Conservation (phyloP, 2,888 invertebrate species). For the Thereva nobilitata region DNA sequence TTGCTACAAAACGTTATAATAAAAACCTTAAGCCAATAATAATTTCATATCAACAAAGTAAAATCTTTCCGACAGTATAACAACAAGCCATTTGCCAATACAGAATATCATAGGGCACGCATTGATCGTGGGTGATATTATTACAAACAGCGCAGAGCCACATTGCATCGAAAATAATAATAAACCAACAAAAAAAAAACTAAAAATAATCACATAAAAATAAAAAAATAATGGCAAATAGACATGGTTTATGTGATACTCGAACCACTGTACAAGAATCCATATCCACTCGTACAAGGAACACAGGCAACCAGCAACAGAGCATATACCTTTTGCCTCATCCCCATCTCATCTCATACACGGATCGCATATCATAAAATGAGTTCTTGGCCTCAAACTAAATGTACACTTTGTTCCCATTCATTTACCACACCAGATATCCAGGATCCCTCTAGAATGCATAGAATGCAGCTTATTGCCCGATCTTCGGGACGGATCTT, state of each 20-base stretch:
- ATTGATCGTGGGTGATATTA: conserved; percentile 32
- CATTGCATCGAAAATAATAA: neutral
- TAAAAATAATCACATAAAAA: too few species aligned
- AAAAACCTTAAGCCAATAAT: conserved; percentile 23
- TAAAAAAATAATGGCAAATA: neutral
- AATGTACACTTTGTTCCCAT: conserved; percentile 31
- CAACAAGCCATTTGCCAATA: conserved; percentile 24
- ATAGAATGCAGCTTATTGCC: conserved; percentile 27
- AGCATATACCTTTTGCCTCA: conserved; percentile 13
- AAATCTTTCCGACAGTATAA: conserved; percentile 6
- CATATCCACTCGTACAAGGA: too few species aligned
- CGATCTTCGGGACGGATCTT: conserved; percentile 30
- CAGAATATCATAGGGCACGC: conserved; percentile 9
- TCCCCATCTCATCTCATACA: conserved; percentile 20
- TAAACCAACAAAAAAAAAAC: too few species aligned
- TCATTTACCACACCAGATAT: conserved; percentile 21
- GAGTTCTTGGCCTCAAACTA: conserved; percentile 30
- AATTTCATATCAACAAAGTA: conserved; percentile 21
- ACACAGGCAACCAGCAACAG: conserved; percentile 6
- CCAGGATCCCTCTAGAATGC: conserved; percentile 8
- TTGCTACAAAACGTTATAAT: conserved; percentile 15
- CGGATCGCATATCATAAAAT: conserved; percentile 37
- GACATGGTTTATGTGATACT: conserved; percentile 18
- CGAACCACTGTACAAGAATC: neutral
- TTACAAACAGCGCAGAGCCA: conserved; percentile 17